These are phyloP conservation scores for Chironex yamaguchii DNA, from an alignment of 30 jellyfish, hydroid and myxozoan genomes.

Conservation along the genomic window DNA sequence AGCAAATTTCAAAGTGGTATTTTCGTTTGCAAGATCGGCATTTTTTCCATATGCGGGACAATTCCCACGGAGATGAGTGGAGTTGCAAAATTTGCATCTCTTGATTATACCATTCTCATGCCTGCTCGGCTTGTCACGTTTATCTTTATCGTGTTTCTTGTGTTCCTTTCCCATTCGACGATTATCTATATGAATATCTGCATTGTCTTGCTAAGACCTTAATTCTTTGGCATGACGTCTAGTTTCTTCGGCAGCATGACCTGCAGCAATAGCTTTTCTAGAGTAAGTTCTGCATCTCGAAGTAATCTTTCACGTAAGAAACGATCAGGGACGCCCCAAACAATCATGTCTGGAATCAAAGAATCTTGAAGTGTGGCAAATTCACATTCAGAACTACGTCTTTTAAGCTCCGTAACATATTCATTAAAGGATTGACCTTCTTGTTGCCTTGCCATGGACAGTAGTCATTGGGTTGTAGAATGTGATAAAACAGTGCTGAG, in stretches of 20 bases:
- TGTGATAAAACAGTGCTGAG: no score
- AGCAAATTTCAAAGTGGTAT: conserved; percentile 23
- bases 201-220: conserved; percentile 33
- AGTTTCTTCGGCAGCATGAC: conserved; percentile 70
- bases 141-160: conserved; percentile 27
- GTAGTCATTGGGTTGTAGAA: neutral
- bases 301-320: conserved; percentile 20
- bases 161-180: conserved; percentile 45
- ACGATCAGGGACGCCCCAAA: conserved; percentile 43
- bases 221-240: conserved; percentile 56
- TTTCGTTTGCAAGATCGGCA: conserved; percentile 23
- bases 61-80: conserved; percentile 40
- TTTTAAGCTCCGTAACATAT: conserved; percentile 32
- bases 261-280: conserved; percentile 51
- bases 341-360: conserved; percentile 15
- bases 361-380: conserved; percentile 45
- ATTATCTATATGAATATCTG: conserved; percentile 32
- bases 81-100: conserved; percentile 9
- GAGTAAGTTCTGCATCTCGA: conserved; percentile 33
- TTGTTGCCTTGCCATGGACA: conserved; percentile 17
- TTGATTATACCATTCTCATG: neutral
- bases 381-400: conserved; percentile 56
- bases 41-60: conserved; percentile 30
- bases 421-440: conserved; percentile 60
- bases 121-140: conserved; percentile 23